Conservation (phyloP, 2,888 invertebrate species). For the Syritta pipiens region DNA sequence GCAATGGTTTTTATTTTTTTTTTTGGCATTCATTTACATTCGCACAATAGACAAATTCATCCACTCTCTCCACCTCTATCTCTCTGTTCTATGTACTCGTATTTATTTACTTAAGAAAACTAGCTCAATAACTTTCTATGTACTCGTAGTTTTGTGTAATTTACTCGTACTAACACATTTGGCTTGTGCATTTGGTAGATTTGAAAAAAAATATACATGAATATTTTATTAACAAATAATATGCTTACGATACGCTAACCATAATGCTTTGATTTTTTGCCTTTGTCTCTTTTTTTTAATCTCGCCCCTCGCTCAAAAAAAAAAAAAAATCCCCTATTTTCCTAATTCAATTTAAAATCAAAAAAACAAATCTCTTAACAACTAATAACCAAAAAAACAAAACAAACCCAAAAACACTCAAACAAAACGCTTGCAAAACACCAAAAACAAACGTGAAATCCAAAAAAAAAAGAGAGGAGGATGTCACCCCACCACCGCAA, state of each 20-base stretch:
- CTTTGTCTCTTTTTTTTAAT: constrained; percentile 62
- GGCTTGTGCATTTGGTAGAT: constrained; percentile 16
- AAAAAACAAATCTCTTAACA: constrained; percentile 44
- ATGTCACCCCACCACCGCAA: constrained; percentile 65
- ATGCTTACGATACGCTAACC: constrained; percentile 63
- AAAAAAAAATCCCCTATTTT: constrained; percentile 12
- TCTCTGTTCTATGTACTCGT: constrained; percentile 30
- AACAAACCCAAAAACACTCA: constrained; percentile 21
- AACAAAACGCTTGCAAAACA: constrained; percentile 48
- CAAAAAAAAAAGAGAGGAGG: constrained; percentile 67
- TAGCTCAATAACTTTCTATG: constrained; percentile 6
- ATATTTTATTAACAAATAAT: constrained; percentile 24
- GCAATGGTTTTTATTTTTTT: too few relatives aligned
- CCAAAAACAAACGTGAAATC: constrained; percentile 10
- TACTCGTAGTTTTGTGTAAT: constrained; percentile 13
- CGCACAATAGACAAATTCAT: constrained; percentile 38
- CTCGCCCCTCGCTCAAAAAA: not conserved
- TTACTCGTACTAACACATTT: constrained; percentile 24
- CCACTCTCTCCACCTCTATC: too few relatives aligned
- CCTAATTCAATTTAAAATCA: constrained; percentile 32
- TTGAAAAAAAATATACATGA: constrained; percentile 26
- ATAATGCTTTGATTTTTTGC: constrained; percentile 68
- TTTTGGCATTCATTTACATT: constrained; percentile 51
- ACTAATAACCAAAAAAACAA: constrained; percentile 42
- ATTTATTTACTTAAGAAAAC: not conserved